Base-by-base conservation (phyloP, 2,888 invertebrate species). In the Chrysolina haemoptera region DNA sequence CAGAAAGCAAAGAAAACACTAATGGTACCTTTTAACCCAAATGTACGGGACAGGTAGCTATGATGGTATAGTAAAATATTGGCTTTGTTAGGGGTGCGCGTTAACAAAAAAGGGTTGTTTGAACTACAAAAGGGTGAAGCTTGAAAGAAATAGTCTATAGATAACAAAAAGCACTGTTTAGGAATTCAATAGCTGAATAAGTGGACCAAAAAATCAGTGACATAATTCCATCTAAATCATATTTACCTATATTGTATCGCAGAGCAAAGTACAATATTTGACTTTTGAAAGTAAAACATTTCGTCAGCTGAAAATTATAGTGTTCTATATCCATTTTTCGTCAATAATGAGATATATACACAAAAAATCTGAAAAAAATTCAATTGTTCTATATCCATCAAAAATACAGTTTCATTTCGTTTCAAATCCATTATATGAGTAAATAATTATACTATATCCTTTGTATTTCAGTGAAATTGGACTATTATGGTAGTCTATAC, bases 61-160 rank as follows among this genome's bases (percentile, higher is more conserved):
- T n/a, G 69, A 62, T 40, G 53, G 67, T 27, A 55, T 46, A 65
- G 12, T 53, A 53, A 53, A 67, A 67, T 67, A 67, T 65, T 66
- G 71, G 66, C 65, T 70, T 71, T 71, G 71, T 71, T 46, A 59
- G 65, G 71, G 71, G 71, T 71, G 70, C 40, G 27, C 53, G 40
- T 59, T 48, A 41, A 67, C 53, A 76, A 78, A 78, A 76, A 78
- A 67, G 76, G 78, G 74, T 73, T 76, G 71, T 78, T 78, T 76
- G 73, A 75, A 76, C 72, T 71, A 62, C 50, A 53, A 73, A 73
- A 69, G 75, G 76, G 76, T 76, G 70, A 65, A 71, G 22, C n/a
- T 43, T 27, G 48, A 65, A 63, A 63, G 14, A 62, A 62, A 43
- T 65, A 46, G 46, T 27, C 59, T 12, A 35, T 59, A 59, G 59